Evolutionary conservation across 2,888 invertebrate species (phyloP).

Genomic region (Spisula subtruncata): DNA sequence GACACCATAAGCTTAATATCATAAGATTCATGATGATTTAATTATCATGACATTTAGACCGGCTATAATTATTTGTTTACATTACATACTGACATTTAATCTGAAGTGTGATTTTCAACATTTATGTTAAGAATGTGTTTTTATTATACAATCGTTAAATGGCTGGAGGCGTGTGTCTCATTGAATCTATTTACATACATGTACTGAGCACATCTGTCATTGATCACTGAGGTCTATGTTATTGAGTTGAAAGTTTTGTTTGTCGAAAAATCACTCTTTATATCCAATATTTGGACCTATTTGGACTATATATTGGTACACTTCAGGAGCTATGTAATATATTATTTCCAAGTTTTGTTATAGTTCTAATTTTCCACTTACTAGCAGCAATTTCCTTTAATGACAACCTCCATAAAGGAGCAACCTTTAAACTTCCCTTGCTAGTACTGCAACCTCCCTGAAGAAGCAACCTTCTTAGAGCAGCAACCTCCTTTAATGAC

Average conservation of each 20-base stretch:
- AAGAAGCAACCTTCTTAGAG: no score
- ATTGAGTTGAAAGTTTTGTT: not conserved
- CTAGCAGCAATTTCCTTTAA: no score
- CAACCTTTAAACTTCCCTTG: no score
- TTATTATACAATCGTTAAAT: not conserved
- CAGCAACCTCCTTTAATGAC: no score
- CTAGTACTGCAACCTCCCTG: no score
- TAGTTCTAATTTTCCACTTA: no score
- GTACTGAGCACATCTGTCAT: not conserved
- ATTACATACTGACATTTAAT: slow-evolving; percentile 1
- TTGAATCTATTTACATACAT: slow-evolving; percentile 16
- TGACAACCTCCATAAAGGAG: no score
- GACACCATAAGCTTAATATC: not conserved
- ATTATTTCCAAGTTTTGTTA: not conserved
- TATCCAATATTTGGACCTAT: no score
- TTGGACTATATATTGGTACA: no score
- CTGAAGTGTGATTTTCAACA: slow-evolving; percentile 25
- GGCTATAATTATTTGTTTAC: not conserved
- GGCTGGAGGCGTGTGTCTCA: not conserved
- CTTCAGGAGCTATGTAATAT: no score
- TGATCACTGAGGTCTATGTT: not conserved
- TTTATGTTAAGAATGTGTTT: not conserved
- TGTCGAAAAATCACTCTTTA: no score
- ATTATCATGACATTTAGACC: not conserved
- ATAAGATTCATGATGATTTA: not conserved